phyloP scores from a whole-genome alignment of 2,113 vertebrate genomes.

The Xyliphius kryptos region DNA sequence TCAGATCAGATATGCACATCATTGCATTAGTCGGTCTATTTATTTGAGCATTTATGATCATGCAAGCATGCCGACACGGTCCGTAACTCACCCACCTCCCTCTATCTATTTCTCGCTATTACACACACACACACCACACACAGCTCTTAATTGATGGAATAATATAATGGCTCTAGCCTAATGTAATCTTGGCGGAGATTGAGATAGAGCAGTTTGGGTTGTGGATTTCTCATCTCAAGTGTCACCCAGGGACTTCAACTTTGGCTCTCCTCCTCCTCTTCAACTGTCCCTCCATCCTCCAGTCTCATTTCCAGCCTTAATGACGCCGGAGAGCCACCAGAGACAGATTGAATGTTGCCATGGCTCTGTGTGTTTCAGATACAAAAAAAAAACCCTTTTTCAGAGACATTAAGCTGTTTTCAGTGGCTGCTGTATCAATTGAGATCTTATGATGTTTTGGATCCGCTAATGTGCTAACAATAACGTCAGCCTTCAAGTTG shows the following conservation, averaged over 20 bases:
- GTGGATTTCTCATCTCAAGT: constrained; percentile 61
- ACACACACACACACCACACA: constrained; percentile 29
- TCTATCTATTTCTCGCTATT: neutral
- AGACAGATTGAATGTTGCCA: constrained; percentile 56
- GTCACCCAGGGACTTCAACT: constrained; percentile 44
- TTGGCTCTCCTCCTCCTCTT: constrained; percentile 31
- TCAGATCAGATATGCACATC: neutral
- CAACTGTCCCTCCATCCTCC: constrained; percentile 50
- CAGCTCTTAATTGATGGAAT: constrained; percentile 59
- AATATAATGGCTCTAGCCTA: constrained; percentile 62
- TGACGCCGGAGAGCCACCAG: constrained; percentile 48
- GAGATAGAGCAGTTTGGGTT: constrained; percentile 59
- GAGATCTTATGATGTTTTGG: constrained; percentile 8
- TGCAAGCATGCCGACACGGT: constrained; percentile 7
- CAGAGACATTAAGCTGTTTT: constrained; percentile 3
- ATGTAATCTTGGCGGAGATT: constrained; percentile 61
- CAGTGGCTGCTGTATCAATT: constrained; percentile 2
- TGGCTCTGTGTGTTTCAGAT: constrained; percentile 46
- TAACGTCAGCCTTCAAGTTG: neutral
- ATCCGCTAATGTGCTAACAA: neutral
- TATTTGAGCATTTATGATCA: constrained; percentile 12
- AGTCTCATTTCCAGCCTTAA: constrained; percentile 65
- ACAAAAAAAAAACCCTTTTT: constrained; percentile 9
- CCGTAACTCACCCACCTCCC: neutral
- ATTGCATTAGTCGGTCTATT: constrained; percentile 14